Conservation (phyloP, 2,113 vertebrate genomes). For the Raja brachyura region DNA sequence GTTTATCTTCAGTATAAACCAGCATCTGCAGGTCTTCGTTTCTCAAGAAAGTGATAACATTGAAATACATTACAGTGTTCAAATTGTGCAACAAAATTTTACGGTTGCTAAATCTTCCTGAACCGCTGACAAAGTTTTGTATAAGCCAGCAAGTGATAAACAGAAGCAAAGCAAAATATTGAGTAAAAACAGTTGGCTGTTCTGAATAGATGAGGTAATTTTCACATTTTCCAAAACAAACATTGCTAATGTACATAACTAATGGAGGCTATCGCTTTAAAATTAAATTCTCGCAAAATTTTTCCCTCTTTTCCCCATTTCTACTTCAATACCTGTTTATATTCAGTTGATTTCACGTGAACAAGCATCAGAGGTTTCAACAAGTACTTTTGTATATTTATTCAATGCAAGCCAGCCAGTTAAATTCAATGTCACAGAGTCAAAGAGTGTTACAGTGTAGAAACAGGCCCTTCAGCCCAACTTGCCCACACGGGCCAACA, state of each 20-base stretch:
- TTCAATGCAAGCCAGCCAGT: background rate
- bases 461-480: no score
- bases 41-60: background rate
- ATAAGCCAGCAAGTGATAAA: background rate
- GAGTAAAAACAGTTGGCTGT: background rate
- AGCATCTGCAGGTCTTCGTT: no score
- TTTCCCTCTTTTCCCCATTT: background rate
- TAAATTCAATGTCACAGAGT: no score
- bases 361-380: no score
- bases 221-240: no score
- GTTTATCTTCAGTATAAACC: no score
- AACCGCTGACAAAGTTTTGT: background rate
- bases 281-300: background rate
- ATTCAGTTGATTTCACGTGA: background rate
- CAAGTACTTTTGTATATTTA: no score
- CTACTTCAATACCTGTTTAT: background rate
- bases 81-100: no score
- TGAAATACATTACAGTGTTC: background rate
- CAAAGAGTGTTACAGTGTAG: no score
- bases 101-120: background rate
- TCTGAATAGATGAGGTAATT: background rate
- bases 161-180: background rate
- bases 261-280: background rate
- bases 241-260: background rate
- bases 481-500: no score